phyloP scores from a whole-genome alignment of 2,888 invertebrate species.

The Hypomecis atomaria region DNA sequence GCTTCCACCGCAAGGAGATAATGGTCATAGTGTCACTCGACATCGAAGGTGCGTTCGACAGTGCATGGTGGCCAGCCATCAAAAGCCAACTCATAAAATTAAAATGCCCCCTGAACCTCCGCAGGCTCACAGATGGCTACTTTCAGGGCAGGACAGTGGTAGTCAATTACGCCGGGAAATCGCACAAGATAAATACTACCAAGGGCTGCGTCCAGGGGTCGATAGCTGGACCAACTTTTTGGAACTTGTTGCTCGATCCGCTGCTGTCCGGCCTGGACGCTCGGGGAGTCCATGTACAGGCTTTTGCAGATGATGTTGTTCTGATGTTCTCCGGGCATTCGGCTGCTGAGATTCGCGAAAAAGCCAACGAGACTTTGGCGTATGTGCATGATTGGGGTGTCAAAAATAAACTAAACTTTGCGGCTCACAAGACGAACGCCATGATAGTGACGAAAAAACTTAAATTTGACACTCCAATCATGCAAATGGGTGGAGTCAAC shows the following conservation, averaged over 20 bases:
- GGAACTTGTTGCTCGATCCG: slow-evolving; percentile 5
- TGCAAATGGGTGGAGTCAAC: neutral
- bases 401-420: neutral
- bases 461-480: too few species aligned
- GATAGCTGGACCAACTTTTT: too few species aligned
- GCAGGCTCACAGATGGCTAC: neutral
- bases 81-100: neutral
- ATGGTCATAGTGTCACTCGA: slow-evolving; percentile 5
- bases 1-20: neutral
- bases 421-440: too few species aligned
- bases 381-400: neutral
- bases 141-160: slow-evolving; percentile 3
- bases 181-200: neutral
- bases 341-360: neutral
- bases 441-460: too few species aligned
- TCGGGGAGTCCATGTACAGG: neutral
- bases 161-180: neutral
- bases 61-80: slow-evolving; percentile 20
- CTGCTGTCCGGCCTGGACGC: slow-evolving; percentile 1
- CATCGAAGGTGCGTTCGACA: slow-evolving; percentile 17
- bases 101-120: slow-evolving; percentile 7
- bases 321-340: slow-evolving; percentile 1
- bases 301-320: too few species aligned
- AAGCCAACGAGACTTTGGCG: neutral
- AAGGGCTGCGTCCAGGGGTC: neutral